These are phyloP conservation scores for Pediacus dermestoides DNA, from an alignment of 2,888 invertebrate species.

Conservation along the genomic window DNA sequence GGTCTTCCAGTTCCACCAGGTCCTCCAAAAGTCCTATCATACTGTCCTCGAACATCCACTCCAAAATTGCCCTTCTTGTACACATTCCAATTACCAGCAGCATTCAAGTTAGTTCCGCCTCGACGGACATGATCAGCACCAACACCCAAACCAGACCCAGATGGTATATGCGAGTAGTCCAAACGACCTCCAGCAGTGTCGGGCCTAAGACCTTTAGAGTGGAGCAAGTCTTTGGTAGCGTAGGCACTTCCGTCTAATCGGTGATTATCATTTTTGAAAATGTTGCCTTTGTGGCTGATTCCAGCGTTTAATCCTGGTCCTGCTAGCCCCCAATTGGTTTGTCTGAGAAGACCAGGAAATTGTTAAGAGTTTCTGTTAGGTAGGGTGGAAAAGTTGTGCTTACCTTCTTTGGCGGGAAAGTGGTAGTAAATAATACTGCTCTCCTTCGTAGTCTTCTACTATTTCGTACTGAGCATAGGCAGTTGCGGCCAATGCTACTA, in stretches of 20 bases:
- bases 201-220: slow-evolving; percentile 29
- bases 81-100: slow-evolving; percentile 29
- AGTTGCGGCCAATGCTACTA: no score
- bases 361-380: no score
- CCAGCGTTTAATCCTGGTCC: no score
- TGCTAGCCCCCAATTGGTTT: no score
- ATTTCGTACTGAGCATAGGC: no score
- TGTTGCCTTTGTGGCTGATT: slow-evolving; percentile 29
- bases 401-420: slow-evolving; percentile 1
- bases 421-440: not conserved
- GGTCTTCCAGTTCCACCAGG: slow-evolving; percentile 30
- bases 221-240: slow-evolving; percentile 30
- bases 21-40: slow-evolving; percentile 33
- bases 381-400: no score
- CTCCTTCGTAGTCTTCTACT: not conserved
- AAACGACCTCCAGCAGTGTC: slow-evolving; percentile 30
- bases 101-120: slow-evolving; percentile 32
- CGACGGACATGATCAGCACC: slow-evolving; percentile 23
- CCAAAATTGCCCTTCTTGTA: slow-evolving; percentile 28
- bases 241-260: slow-evolving; percentile 29
- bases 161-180: slow-evolving; percentile 32
- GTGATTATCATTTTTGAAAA: slow-evolving; percentile 29
- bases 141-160: no score
- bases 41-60: slow-evolving; percentile 31
- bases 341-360: no score